phyloP scores from a whole-genome alignment of 92 coral and sea anemone genomes.

The Actinostola sp. region DNA sequence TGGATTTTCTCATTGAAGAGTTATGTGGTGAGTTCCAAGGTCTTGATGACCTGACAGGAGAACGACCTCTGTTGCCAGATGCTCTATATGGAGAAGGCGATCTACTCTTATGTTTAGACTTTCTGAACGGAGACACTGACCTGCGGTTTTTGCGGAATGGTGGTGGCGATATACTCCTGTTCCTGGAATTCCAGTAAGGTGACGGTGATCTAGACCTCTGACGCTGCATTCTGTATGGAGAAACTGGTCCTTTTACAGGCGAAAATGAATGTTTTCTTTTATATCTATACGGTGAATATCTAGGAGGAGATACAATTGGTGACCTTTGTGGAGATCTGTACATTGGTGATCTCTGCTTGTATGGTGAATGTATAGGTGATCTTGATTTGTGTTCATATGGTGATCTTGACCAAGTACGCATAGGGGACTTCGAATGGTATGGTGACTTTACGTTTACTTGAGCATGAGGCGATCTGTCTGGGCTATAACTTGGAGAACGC shows the following conservation, averaged over 20 bases:
- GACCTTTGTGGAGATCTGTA: slow-evolving; percentile 79
- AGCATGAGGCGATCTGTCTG: slow-evolving; percentile 76
- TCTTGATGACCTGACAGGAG: slow-evolving; percentile 68
- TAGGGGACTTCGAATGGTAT: slow-evolving; percentile 54
- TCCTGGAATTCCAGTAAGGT: slow-evolving; percentile 58
- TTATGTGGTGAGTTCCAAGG: slow-evolving; percentile 60
- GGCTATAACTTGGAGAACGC: slow-evolving; percentile 74
- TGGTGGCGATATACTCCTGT: slow-evolving; percentile 65
- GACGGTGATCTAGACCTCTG: slow-evolving; percentile 60
- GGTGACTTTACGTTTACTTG: slow-evolving; percentile 62
- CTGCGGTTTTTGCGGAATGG: slow-evolving; percentile 65
- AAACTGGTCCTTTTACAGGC: slow-evolving; percentile 71
- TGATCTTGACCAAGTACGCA: slow-evolving; percentile 82
- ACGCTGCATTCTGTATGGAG: slow-evolving; percentile 67
- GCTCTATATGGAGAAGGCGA: slow-evolving; percentile 61
- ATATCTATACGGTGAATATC: slow-evolving; percentile 68
- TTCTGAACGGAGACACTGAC: slow-evolving; percentile 76
- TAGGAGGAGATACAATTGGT: slow-evolving; percentile 64
- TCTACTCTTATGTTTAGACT: slow-evolving; percentile 44
- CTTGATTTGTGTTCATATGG: slow-evolving; percentile 81
- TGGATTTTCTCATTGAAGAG: slow-evolving; percentile 61
- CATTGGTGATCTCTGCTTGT: slow-evolving; percentile 75
- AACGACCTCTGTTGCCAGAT: slow-evolving; percentile 55
- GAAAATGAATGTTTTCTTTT: slow-evolving; percentile 36
- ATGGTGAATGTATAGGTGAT: slow-evolving; percentile 75